Base-by-base conservation (phyloP, 1,140 invertebrate genomes). In the Eulimnadia texana region DNA sequence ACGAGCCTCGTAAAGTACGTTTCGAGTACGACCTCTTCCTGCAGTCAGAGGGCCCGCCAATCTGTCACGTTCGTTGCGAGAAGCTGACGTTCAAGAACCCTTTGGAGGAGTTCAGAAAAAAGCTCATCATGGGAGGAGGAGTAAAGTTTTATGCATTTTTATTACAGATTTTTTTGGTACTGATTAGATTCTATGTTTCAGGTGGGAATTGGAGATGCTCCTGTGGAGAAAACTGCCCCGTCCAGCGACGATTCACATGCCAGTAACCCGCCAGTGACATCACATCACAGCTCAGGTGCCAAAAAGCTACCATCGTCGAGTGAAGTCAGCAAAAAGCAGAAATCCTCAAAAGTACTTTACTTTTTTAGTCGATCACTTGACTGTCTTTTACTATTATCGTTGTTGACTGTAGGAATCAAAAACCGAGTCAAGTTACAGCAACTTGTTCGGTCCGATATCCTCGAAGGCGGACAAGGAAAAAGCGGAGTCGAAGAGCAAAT, bases 11-110 rank as follows among this genome's bases (percentile, higher is more conserved):
- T 69, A 91, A 85, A 69, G 84, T 94, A 33, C 74, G 78, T 51
- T 93, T 92, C 71, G 75, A 79, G 49, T 97, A 97, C 76, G 91
- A 97, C 72, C 77, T 98, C 51, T 80, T 81, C 66, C 75, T 97
- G 60, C 85, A 88, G 72, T 74, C 79, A 0, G 79, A 78, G 68
- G 87, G 84, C 3, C 80, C 83, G 53, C 77, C 86, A 20, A 79
- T 86, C 28, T 79, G 74, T 65, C 82, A 81, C 67, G 76, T 81
- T 55, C 72, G 78, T 29, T 74, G 74, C 65, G 86, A 94, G 68
- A 88, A 84, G 68, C 82, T 94, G 67, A 79, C 83, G 22, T 90
- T 95, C 71, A 77, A 79, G 68, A 88, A 85, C 70, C 89, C 90
- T 20, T 83, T 83, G 53, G 90, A 93, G 66, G 93, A 97, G 42